A percentile compares a stretch with the other conserved stretches of the same genome.
Conservation (phyloP, 2,113 vertebrate species). For the Indri indri region DNA sequence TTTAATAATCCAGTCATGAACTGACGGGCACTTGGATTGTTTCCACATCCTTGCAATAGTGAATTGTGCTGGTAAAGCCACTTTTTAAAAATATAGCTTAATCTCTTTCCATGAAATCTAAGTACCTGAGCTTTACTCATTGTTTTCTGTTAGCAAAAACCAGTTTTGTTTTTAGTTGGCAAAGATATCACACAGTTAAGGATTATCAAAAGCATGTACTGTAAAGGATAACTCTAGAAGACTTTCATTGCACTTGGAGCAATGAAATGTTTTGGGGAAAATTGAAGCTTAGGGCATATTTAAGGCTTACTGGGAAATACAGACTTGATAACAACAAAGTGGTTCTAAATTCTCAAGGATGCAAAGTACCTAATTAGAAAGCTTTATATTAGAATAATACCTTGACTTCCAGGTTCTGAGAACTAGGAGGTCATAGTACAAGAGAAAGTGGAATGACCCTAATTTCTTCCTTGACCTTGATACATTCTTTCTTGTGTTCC, state of each 20-base stretch:
- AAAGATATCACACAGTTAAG: slow-evolving; percentile 2
- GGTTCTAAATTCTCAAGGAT: background rate
- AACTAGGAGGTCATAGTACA: background rate
- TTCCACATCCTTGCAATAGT: too few species aligned
- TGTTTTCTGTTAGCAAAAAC: background rate
- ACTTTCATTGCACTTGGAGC: background rate
- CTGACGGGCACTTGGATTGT: too few species aligned
- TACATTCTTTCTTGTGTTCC: background rate
- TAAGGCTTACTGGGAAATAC: background rate
- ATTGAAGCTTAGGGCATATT: background rate
- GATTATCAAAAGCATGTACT: slow-evolving; percentile 6
- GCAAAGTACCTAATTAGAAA: background rate
- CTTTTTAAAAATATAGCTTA: background rate
- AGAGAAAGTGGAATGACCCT: background rate
- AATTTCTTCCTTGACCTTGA: background rate
- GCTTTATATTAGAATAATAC: background rate
- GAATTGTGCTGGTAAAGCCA: too few species aligned
- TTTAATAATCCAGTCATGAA: too few species aligned
- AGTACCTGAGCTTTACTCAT: background rate
- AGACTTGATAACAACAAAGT: slow-evolving; percentile 3
- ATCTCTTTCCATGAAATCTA: background rate
- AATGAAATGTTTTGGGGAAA: slow-evolving; percentile 2
- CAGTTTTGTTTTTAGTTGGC: background rate
- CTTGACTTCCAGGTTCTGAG: slow-evolving; percentile 15
- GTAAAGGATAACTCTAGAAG: background rate